Evolutionary conservation across 1,140 invertebrate species (phyloP).

Genomic region (Nasonia vitripennis): DNA sequence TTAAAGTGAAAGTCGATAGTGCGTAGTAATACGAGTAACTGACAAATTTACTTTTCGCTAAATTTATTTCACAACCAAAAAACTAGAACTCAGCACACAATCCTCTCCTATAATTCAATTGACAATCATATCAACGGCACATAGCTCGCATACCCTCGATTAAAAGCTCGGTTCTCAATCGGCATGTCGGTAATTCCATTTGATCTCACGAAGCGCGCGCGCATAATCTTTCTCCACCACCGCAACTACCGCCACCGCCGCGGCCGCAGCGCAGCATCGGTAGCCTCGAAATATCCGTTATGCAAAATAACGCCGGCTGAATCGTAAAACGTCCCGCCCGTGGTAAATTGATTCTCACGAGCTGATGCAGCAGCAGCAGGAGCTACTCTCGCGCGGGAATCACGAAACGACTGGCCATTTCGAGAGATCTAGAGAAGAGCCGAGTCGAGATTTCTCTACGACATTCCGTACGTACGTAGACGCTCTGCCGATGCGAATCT

Average conservation of each 20-base stretch:
- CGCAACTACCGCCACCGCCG: neutral
- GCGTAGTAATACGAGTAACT: too few relatives aligned
- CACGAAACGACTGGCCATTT: conserved; percentile 27
- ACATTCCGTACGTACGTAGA: conserved; percentile 28
- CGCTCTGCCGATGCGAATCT: conserved; percentile 16
- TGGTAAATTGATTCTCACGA: conserved; percentile 50
- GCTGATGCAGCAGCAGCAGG: neutral
- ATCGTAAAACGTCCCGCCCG: neutral
- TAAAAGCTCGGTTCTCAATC: neutral
- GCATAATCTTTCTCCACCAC: neutral
- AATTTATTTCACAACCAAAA: too few relatives aligned
- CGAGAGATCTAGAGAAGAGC: neutral
- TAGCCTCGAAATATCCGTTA: conserved; percentile 32
- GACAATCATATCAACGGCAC: conserved; percentile 1
- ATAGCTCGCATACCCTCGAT: neutral
- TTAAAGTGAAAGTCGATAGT: too few relatives aligned
- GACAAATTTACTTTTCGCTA: too few relatives aligned
- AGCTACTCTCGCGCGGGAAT: conserved; percentile 30
- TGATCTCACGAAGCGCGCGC: neutral
- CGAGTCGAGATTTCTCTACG: neutral
- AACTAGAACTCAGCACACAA: neutral
- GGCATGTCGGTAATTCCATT: neutral
- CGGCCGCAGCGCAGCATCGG: neutral
- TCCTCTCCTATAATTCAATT: neutral
- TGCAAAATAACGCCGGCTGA: conserved; percentile 39